These are phyloP conservation scores for Lithobates sylvaticus DNA, from an alignment of 2,797 vertebrate genomes.

Conservation along the genomic window DNA sequence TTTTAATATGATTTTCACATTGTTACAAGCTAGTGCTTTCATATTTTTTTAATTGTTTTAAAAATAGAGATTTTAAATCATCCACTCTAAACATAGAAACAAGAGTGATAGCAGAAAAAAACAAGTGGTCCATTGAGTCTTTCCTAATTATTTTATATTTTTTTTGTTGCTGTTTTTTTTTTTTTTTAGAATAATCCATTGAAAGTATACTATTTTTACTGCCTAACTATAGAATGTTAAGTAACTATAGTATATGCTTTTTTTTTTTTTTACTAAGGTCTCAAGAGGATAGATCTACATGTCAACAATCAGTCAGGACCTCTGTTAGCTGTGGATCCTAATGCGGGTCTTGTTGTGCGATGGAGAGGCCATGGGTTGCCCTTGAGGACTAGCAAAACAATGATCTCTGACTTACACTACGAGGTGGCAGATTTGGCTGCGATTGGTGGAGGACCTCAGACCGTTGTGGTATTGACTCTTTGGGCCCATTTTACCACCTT, in stretches of 20 bases:
- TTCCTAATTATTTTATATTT: too few species aligned
- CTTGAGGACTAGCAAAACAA: slow-evolving; percentile 56
- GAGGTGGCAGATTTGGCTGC: slow-evolving; percentile 61
- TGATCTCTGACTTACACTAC: slow-evolving; percentile 62
- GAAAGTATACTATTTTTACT: too few species aligned
- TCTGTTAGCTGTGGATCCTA: slow-evolving; percentile 62
- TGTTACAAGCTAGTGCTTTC: too few species aligned
- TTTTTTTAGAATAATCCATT: too few species aligned
- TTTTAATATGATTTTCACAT: too few species aligned
- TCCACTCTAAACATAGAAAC: too few species aligned
- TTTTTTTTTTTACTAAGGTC: slow-evolving; percentile 26
- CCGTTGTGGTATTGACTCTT: slow-evolving; percentile 62
- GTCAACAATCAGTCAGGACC: slow-evolving; percentile 62
- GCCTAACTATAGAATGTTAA: too few species aligned
- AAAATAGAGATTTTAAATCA: too few species aligned
- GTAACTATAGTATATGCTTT: neutral
- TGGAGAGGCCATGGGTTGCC: slow-evolving; percentile 67
- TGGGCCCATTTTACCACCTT: slow-evolving; percentile 68
- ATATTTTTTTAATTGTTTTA: too few species aligned
- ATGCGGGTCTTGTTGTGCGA: slow-evolving; percentile 49
- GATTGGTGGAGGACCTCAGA: slow-evolving; percentile 65
- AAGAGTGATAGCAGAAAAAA: too few species aligned
- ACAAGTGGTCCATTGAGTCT: too few species aligned
- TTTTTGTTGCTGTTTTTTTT: too few species aligned
- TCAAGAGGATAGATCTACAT: slow-evolving; percentile 64